phyloP scores from a whole-genome alignment of 2,797 vertebrate genomes.

The Microcaecilia unicolor region DNA sequence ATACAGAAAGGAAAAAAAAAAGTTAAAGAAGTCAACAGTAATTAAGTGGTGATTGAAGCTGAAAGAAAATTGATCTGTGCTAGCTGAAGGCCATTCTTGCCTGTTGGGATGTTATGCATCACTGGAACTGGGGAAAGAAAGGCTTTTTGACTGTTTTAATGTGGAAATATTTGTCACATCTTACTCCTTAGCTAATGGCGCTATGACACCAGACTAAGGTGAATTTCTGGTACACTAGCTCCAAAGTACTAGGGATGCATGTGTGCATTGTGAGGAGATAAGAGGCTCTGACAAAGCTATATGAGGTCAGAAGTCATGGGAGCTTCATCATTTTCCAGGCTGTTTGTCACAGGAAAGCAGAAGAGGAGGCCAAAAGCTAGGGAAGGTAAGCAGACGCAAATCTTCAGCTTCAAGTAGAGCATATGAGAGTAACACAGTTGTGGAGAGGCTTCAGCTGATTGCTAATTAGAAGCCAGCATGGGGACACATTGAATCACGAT shows the following conservation, averaged over 20 bases:
- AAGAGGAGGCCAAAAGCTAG: constrained; percentile 13
- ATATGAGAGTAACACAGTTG: background rate
- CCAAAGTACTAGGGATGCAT: constrained; percentile 35
- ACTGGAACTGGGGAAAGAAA: constrained; percentile 39
- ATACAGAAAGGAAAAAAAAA: constrained; percentile 47
- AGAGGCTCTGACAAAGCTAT: constrained; percentile 36
- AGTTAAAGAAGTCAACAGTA: constrained; percentile 54
- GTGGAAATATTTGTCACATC: constrained; percentile 45
- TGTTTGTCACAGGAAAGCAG: constrained; percentile 16
- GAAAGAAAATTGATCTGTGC: constrained; percentile 50
- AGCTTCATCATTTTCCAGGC: constrained; percentile 30
- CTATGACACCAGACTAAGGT: constrained; percentile 34
- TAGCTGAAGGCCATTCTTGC: constrained; percentile 52
- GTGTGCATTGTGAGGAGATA: constrained; percentile 43
- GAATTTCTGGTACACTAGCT: constrained; percentile 27
- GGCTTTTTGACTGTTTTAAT: constrained; percentile 48
- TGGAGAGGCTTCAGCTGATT: too few relatives aligned
- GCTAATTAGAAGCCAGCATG: too few relatives aligned
- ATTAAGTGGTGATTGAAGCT: constrained; percentile 53
- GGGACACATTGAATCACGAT: too few relatives aligned
- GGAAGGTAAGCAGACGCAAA: constrained; percentile 9
- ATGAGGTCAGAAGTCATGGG: constrained; percentile 37
- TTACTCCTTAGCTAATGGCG: constrained; percentile 33
- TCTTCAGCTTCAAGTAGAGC: background rate
- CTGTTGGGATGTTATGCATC: constrained; percentile 48